phyloP scores from a whole-genome alignment of 2,888 invertebrate genomes.

The Matsumyia berberina region DNA sequence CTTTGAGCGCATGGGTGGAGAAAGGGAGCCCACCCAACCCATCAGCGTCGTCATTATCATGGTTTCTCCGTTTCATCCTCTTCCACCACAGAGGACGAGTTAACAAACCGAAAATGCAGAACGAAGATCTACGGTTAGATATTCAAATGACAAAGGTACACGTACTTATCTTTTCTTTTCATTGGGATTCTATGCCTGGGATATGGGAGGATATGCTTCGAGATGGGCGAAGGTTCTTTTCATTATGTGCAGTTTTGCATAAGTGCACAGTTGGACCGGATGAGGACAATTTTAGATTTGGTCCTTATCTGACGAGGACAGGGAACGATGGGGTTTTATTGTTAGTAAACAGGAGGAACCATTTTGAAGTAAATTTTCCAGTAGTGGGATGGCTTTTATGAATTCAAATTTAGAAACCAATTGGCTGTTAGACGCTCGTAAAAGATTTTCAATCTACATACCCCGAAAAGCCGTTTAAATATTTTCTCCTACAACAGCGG shows the following conservation, averaged over 20 bases:
- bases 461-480: too few species aligned
- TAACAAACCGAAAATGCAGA: slow-evolving; percentile 77
- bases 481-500: too few species aligned
- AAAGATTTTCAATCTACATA: neutral
- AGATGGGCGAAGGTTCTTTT: slow-evolving; percentile 28
- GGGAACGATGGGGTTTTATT: neutral
- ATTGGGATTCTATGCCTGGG: slow-evolving; percentile 39
- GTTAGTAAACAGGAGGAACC: neutral
- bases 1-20: slow-evolving; percentile 78
- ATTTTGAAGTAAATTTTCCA: neutral
- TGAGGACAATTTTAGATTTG: slow-evolving; percentile 39
- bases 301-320: slow-evolving; percentile 7
- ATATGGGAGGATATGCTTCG: slow-evolving; percentile 7
- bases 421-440: too few species aligned
- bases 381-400: neutral
- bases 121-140: slow-evolving; percentile 59
- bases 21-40: slow-evolving; percentile 75
- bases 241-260: slow-evolving; percentile 44
- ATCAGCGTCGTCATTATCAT: slow-evolving; percentile 53
- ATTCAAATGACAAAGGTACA: slow-evolving; percentile 48
- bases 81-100: slow-evolving; percentile 74
- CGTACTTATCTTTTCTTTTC: slow-evolving; percentile 57
- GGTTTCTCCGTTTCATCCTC: slow-evolving; percentile 60
- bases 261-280: slow-evolving; percentile 35
- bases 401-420: too few species aligned